These are phyloP conservation scores for Dryadula phaetusa DNA, from an alignment of 2,888 invertebrate species.

Conservation along the genomic window DNA sequence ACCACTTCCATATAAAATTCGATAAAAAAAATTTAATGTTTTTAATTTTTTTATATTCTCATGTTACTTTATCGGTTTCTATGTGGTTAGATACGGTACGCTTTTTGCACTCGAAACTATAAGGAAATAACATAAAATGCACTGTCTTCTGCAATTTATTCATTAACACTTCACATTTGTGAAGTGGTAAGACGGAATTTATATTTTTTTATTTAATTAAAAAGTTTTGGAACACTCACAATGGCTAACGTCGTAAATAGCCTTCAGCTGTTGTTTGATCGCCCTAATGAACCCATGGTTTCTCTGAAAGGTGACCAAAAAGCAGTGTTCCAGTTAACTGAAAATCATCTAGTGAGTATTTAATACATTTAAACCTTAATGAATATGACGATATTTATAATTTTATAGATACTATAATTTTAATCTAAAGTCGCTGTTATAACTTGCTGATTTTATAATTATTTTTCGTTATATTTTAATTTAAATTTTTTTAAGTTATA, in stretches of 20 bases:
- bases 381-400: background rate
- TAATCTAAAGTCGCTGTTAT: too few species aligned
- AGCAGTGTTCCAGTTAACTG: slow-evolving; percentile 85
- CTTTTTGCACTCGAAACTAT: slow-evolving; percentile 20
- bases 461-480: too few species aligned
- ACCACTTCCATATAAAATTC: slow-evolving; percentile 4
- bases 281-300: slow-evolving; percentile 85
- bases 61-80: slow-evolving; percentile 3
- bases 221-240: slow-evolving; percentile 41
- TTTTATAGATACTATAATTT: too few species aligned
- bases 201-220: slow-evolving; percentile 27
- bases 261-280: slow-evolving; percentile 81
- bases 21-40: slow-evolving; percentile 11
- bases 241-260: slow-evolving; percentile 59
- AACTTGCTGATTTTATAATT: too few species aligned
- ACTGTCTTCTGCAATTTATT: background rate
- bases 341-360: slow-evolving; percentile 85
- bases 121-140: slow-evolving; percentile 7
- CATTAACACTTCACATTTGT: slow-evolving; percentile 53
- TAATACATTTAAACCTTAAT: background rate
- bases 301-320: slow-evolving; percentile 85
- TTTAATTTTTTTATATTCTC: slow-evolving; percentile 10
- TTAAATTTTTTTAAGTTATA: too few species aligned
- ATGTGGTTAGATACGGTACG: background rate
- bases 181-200: slow-evolving; percentile 57